Percentiles rank a stretch among this genome's conserved stretches.
Evolutionary conservation across 2,113 vertebrate species (phyloP).

Genomic region (Grammomys dolichurus): DNA sequence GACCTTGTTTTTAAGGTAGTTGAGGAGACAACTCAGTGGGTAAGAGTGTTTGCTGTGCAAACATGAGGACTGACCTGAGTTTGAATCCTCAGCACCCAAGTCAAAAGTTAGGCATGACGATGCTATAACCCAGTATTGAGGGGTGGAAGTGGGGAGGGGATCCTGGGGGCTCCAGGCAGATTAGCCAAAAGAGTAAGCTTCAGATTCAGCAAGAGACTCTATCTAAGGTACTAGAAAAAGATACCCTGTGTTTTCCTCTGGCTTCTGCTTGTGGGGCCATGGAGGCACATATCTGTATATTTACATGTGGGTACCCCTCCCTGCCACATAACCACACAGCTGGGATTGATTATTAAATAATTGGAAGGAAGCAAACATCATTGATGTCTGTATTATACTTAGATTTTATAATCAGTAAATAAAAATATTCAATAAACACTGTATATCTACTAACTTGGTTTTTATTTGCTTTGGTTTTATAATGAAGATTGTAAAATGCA

Average conservation of each 20-base stretch:
- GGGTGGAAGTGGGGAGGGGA: background rate
- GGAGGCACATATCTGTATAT: background rate
- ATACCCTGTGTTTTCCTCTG: background rate
- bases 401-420: slow-evolving; percentile 15
- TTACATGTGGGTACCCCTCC: background rate
- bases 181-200: background rate
- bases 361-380: background rate
- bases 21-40: background rate
- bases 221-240: background rate
- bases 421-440: background rate
- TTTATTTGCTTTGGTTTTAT: slow-evolving; percentile 36
- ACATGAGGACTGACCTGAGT: background rate
- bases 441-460: background rate
- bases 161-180: background rate
- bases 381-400: background rate
- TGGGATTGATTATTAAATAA: background rate
- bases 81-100: background rate
- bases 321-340: background rate
- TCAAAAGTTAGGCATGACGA: background rate
- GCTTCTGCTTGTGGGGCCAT: background rate
- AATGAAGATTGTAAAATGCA: slow-evolving; percentile 31
- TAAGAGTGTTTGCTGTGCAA: background rate
- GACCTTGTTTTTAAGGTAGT: background rate
- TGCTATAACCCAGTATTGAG: background rate
- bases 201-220: background rate